Base-by-base conservation (phyloP, 2,797 vertebrate genomes). In the Tapera naevia region DNA sequence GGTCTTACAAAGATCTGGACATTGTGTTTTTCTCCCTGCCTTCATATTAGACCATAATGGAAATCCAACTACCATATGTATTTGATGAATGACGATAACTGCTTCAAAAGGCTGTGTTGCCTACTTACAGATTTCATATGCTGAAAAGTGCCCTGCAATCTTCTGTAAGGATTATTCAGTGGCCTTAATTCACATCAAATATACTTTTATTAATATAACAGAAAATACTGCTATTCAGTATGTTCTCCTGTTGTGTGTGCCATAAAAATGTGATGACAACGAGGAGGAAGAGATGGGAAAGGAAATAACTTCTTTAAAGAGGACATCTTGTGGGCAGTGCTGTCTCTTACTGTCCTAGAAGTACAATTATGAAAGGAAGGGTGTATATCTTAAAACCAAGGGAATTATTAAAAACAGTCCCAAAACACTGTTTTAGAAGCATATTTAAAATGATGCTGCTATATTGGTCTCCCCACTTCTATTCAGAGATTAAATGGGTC, bases 141-240 rank as follows among this genome's bases (percentile, higher is more conserved):
- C 96, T 95, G 93, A 95, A 32, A 35, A 94, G 96, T 93, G 82
- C 32, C 70, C 73, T 95, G 75, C 86, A 95, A 95, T 93, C 89
- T 97, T 96, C 96, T 95, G 95, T 90, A 96, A 97, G 95, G 94
- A 95, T 60, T 91, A 95, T 86, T 88, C 81, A 90, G 95, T 96
- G 94, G 89, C 85, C 4, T 91, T 97, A 96, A 96, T 96, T 97
- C 96, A 95, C 86, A 95, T 86, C 72, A 94, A 95, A 91, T 91
- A 87, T 95, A 90, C 85, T 92, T 93, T 74, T 65, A 93, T 88
- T 85, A 95, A 96, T 93, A 97, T 94, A 95, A 96, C 41, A 67
- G 41, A 57, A 67, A 95, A 91, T 65, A n/a, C 74, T 60, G 88
- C 86, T 94, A 96, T 91, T 96, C 92, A 93, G 64, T 75, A 93